Conservation (phyloP, 1,140 invertebrate species). For the Drosophila bocki region DNA sequence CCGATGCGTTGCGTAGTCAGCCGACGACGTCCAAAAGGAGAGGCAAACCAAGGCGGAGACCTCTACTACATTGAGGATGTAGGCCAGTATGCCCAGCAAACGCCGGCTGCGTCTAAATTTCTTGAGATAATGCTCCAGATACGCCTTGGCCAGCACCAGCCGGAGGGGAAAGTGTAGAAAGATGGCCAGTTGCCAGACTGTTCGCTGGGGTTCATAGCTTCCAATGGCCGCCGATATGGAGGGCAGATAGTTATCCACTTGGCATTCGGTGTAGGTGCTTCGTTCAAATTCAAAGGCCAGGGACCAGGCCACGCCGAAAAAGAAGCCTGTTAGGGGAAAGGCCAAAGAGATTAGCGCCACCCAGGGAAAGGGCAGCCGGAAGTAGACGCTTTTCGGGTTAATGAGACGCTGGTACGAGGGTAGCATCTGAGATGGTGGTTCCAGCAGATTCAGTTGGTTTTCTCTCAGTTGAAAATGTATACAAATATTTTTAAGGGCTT, state of each 20-base stretch:
- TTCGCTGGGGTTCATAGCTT: slow-evolving; percentile 93
- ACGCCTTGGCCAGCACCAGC: slow-evolving; percentile 90
- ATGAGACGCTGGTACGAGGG: slow-evolving; percentile 71
- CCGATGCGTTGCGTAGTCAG: slow-evolving; percentile 95
- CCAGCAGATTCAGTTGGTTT: neutral
- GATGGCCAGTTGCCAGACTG: slow-evolving; percentile 95
- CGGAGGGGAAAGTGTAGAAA: slow-evolving; percentile 91
- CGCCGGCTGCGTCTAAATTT: slow-evolving; percentile 87
- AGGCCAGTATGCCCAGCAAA: slow-evolving; percentile 88
- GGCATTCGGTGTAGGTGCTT: slow-evolving; percentile 94
- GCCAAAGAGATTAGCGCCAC: slow-evolving; percentile 90
- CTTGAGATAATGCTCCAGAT: slow-evolving; percentile 87
- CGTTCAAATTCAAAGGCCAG: slow-evolving; percentile 92
- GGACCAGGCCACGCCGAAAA: slow-evolving; percentile 91
- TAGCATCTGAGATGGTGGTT: slow-evolving; percentile 55
- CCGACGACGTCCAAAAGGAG: slow-evolving; percentile 94
- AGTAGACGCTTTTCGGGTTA: slow-evolving; percentile 61
- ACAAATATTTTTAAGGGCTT: neutral
- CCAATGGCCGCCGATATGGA: slow-evolving; percentile 98
- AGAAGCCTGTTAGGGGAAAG: slow-evolving; percentile 89
- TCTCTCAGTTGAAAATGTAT: neutral
- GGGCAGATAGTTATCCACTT: slow-evolving; percentile 95
- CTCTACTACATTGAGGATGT: slow-evolving; percentile 92
- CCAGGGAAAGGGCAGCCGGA: slow-evolving; percentile 84
- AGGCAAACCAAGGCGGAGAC: slow-evolving; percentile 93